Conservation (phyloP, 1,140 invertebrate species). For the Sarcophaga bullata region DNA sequence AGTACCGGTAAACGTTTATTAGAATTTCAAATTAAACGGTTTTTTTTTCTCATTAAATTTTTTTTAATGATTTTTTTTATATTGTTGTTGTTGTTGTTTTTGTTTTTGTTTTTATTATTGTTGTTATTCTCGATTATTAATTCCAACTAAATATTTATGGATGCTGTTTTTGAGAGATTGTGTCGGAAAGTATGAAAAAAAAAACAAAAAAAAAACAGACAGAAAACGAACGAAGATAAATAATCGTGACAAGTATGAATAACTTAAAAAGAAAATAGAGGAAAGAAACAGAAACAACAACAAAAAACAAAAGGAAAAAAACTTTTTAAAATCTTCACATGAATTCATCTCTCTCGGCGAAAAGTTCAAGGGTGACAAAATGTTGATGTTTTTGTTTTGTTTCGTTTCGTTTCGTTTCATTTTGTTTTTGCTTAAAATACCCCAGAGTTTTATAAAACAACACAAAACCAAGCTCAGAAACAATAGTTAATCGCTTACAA, state of each 20-base stretch:
- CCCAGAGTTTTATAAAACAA: background rate
- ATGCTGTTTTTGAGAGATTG: background rate
- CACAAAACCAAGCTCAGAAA: background rate
- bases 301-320: background rate
- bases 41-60: background rate
- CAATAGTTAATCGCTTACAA: background rate
- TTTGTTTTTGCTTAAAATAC: background rate
- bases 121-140: background rate
- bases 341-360: background rate
- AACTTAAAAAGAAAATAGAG: background rate
- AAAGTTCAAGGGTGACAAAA: constrained; percentile 31
- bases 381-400: background rate
- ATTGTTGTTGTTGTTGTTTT: too few species aligned
- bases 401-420: too few species aligned
- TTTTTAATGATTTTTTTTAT: too few species aligned
- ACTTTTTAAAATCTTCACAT: constrained; percentile 17
- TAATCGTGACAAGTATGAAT: constrained; percentile 30
- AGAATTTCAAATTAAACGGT: constrained; percentile 21
- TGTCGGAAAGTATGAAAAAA: background rate
- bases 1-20: constrained; percentile 9
- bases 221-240: background rate
- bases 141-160: constrained; percentile 26
- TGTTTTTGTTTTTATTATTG: too few species aligned
- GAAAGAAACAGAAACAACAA: background rate
- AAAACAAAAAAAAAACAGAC: background rate